Evolutionary conservation across 1,140 invertebrate species (phyloP).

Genomic region (Hirudo medicinalis): DNA sequence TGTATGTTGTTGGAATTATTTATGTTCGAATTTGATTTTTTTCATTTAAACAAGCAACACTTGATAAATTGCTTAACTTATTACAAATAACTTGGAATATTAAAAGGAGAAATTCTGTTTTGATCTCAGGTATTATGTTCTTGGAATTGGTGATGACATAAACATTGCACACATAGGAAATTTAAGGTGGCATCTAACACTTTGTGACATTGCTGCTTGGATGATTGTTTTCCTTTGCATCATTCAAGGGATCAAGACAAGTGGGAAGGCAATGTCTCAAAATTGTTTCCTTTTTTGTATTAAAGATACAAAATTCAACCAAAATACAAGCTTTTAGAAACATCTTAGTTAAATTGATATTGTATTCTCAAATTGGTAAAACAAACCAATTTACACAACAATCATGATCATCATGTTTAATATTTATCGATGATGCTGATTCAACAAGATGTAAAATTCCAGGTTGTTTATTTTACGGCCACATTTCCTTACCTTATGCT

Average conservation of each 20-base stretch:
- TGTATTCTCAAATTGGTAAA: too few relatives aligned
- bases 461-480: constrained; percentile 18
- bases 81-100: too few relatives aligned
- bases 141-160: constrained; percentile 16
- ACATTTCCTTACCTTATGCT: constrained; percentile 82
- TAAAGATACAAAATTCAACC: too few relatives aligned
- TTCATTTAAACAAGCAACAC: too few relatives aligned
- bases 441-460: neutral
- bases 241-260: constrained; percentile 21
- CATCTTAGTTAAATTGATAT: too few relatives aligned
- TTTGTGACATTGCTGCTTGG: constrained; percentile 77
- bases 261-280: constrained; percentile 18
- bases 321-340: too few relatives aligned
- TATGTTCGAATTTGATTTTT: too few relatives aligned
- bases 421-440: too few relatives aligned
- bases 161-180: constrained; percentile 16
- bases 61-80: too few relatives aligned
- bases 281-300: neutral
- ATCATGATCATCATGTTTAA: too few relatives aligned
- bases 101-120: neutral
- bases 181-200: constrained; percentile 54
- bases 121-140: constrained; percentile 16
- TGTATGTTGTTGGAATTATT: too few relatives aligned
- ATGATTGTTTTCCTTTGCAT: constrained; percentile 78
- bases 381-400: too few relatives aligned